phyloP scores from a whole-genome alignment of 2,888 invertebrate species.

The Drosophila robusta region DNA sequence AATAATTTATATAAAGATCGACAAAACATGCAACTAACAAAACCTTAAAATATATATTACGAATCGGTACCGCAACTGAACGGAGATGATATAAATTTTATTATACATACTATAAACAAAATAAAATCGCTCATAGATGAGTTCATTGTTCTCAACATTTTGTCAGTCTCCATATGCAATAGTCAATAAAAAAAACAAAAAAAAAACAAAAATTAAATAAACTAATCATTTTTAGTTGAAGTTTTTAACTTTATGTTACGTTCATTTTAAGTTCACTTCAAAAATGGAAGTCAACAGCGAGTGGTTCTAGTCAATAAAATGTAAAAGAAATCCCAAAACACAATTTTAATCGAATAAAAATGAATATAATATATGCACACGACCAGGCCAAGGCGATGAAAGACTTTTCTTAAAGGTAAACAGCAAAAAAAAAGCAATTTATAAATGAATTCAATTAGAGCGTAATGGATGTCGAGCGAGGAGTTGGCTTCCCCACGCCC shows the following conservation, averaged over 20 bases:
- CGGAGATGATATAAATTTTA: constrained; percentile 64
- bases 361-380: constrained; percentile 32
- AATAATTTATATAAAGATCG: constrained; percentile 66
- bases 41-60: constrained; percentile 56
- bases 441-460: constrained; percentile 38
- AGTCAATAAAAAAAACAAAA: constrained; percentile 37
- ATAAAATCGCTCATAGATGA: constrained; percentile 35
- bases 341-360: constrained; percentile 40
- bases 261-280: constrained; percentile 48
- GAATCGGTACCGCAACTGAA: constrained; percentile 67
- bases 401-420: constrained; percentile 7
- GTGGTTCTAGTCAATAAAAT: constrained; percentile 71
- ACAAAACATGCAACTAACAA: constrained; percentile 63
- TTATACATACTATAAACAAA: constrained; percentile 31
- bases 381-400: constrained; percentile 12
- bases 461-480: constrained; percentile 40
- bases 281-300: constrained; percentile 49
- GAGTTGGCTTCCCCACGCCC: constrained; percentile 32
- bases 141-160: constrained; percentile 50
- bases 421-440: constrained; percentile 29
- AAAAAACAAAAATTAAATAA: constrained; percentile 6
- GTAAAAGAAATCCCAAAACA: constrained; percentile 10
- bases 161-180: constrained; percentile 51
- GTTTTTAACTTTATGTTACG: constrained; percentile 44
- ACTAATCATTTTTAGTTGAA: constrained; percentile 35